A percentile compares a stretch with the other conserved stretches of the same genome.
Evolutionary conservation across 2,797 vertebrate species (phyloP).

Genomic region (Microctenopoma steveboyesi): DNA sequence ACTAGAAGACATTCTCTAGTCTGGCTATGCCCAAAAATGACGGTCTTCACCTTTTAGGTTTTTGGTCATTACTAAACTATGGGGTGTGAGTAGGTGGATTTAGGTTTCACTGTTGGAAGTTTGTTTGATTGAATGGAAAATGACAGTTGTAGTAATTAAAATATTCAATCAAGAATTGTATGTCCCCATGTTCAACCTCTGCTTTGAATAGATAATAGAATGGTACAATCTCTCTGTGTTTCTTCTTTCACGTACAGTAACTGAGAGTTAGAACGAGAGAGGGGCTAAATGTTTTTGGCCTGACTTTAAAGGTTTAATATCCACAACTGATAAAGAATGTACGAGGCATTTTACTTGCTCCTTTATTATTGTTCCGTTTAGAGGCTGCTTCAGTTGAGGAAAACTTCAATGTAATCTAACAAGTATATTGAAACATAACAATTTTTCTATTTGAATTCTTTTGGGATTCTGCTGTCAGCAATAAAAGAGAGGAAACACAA

Average conservation of each 20-base stretch:
- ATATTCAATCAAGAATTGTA: background rate
- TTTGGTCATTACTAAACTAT: background rate
- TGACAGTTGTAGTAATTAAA: background rate
- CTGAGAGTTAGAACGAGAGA: background rate
- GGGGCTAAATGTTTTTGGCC: constrained; percentile 25
- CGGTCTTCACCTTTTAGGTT: background rate
- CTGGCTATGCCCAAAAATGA: background rate
- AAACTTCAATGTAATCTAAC: constrained; percentile 37
- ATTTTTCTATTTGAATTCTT: constrained; percentile 50
- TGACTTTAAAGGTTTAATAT: constrained; percentile 28
- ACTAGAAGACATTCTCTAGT: background rate
- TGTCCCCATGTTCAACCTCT: background rate
- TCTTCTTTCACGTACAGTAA: background rate
- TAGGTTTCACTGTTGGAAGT: background rate
- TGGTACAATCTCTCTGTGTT: background rate
- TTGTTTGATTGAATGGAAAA: background rate
- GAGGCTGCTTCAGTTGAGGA: constrained; percentile 25
- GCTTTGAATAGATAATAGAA: background rate
- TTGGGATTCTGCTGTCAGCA: constrained; percentile 18
- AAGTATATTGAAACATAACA: constrained; percentile 31
- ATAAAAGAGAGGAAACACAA: constrained; percentile 24
- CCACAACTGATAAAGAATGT: constrained; percentile 39
- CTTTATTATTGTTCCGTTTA: constrained; percentile 36
- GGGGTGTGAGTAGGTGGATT: background rate
- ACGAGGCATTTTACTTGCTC: constrained; percentile 32